Conservation (phyloP, 2,797 vertebrate genomes). For the Channallabes apus region DNA sequence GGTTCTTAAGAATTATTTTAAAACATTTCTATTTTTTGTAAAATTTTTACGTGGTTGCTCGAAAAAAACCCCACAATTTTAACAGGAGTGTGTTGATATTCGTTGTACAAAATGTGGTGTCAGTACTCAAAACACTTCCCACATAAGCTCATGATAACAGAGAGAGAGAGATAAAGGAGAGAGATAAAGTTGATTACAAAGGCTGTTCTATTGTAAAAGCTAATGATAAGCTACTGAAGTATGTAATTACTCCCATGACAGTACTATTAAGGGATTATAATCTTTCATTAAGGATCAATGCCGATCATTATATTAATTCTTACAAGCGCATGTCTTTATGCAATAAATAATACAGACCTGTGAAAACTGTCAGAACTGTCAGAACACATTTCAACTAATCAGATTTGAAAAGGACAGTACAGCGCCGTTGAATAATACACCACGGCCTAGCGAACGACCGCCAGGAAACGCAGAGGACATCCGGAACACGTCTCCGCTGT, state of each 20-base stretch:
- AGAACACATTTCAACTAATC: neutral
- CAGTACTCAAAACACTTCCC: neutral
- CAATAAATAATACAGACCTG: neutral
- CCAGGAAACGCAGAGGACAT: neutral
- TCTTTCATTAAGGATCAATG: neutral
- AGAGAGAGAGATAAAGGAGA: neutral
- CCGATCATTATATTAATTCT: neutral
- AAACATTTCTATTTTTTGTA: too few relatives aligned
- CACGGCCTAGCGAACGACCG: too few relatives aligned
- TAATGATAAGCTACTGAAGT: conserved; percentile 3
- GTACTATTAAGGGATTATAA: neutral
- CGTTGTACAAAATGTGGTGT: neutral
- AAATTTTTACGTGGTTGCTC: too few relatives aligned
- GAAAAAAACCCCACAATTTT: too few relatives aligned
- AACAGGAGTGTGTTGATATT: neutral
- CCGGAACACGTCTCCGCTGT: neutral
- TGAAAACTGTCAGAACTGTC: neutral
- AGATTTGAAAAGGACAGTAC: neutral
- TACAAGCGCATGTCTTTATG: neutral
- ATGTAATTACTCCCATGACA: neutral
- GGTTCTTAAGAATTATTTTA: too few relatives aligned
- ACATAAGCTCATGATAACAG: neutral
- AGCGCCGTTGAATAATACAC: neutral
- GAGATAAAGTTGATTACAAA: neutral
- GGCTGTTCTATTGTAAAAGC: neutral